A percentile compares a stretch with the other conserved stretches of the same genome.
Evolutionary conservation across 2,797 vertebrate genomes (phyloP).

Genomic region (Forpus xanthops): DNA sequence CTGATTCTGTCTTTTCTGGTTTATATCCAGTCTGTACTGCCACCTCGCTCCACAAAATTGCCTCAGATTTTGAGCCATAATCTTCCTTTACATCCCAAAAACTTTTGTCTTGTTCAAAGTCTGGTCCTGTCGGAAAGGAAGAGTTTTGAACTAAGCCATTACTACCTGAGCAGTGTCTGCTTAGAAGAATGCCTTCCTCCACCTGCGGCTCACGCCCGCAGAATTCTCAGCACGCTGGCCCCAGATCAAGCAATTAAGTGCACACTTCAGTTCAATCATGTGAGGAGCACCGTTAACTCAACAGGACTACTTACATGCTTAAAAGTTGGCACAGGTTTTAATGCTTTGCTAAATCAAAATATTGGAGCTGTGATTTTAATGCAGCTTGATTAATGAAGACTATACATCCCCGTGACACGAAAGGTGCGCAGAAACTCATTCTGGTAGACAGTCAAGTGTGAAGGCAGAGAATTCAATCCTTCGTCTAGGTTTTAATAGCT

Average conservation of each 20-base stretch:
- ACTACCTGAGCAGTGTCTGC: neutral
- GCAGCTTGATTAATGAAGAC: constrained; percentile 3
- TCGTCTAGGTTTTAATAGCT: rapidly evolving
- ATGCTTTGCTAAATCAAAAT: neutral
- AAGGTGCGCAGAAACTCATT: neutral
- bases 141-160: constrained; percentile 41
- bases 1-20: constrained; percentile 39
- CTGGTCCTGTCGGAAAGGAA: neutral
- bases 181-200: neutral
- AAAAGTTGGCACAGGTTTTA: neutral
- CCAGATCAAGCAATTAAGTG: constrained; percentile 15
- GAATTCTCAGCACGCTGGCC: neutral
- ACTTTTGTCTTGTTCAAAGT: constrained; percentile 21
- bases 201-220: neutral
- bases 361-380: neutral
- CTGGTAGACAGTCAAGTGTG: neutral
- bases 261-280: neutral
- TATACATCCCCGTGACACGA: neutral
- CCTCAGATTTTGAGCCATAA: constrained; percentile 4
- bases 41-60: neutral
- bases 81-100: neutral
- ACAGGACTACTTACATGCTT: neutral
- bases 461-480: neutral
- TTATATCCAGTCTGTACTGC: neutral
- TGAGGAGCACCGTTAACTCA: neutral